A percentile compares a stretch with the other conserved stretches of the same genome.
phyloP scores from a whole-genome alignment of 2,888 invertebrate species.

The Marasmarcha lunaedactyla region DNA sequence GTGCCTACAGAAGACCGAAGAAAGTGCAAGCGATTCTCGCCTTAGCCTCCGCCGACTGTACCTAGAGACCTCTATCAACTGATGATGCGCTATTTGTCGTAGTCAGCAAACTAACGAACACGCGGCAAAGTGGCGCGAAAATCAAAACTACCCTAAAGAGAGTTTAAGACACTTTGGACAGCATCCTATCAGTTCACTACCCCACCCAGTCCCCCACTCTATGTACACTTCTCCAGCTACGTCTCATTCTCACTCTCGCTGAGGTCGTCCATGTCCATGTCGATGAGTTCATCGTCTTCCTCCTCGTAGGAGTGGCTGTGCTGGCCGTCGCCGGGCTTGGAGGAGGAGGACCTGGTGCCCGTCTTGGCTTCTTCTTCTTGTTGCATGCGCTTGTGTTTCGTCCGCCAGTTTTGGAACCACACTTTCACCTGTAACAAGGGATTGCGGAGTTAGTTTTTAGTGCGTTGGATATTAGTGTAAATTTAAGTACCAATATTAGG shows the following conservation, averaged over 20 bases:
- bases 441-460: background rate
- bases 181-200: no score
- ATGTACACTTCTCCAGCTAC: constrained; percentile 23
- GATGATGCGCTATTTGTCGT: no score
- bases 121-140: no score
- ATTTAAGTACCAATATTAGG: no score
- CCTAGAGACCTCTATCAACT: no score
- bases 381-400: constrained; percentile 96
- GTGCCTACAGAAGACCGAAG: no score
- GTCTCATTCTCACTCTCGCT: constrained; percentile 78
- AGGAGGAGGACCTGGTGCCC: constrained; percentile 65
- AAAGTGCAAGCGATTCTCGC: no score
- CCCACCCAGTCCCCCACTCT: no score
- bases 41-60: no score
- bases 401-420: constrained; percentile 96
- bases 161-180: no score
- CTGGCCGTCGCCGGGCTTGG: constrained; percentile 71
- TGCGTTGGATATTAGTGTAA: background rate
- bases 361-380: constrained; percentile 88
- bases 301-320: constrained; percentile 81
- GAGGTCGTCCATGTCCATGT: constrained; percentile 85
- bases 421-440: constrained; percentile 84
- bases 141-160: no score
- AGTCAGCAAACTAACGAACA: no score
- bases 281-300: constrained; percentile 82